Evolutionary conservation across 2,797 vertebrate genomes (phyloP).

Genomic region (Pampus argenteus): DNA sequence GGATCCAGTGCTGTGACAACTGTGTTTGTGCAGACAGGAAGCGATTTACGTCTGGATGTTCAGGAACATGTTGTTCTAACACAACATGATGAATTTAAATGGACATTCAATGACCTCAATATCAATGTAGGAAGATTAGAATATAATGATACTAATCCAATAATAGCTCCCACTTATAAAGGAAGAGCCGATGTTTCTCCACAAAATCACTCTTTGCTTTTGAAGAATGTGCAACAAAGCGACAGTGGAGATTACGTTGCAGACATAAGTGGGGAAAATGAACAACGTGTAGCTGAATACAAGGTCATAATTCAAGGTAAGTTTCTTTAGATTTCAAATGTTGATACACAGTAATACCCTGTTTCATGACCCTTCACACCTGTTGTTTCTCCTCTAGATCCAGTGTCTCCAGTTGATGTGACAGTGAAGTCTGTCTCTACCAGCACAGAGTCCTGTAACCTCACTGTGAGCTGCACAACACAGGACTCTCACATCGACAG

Average conservation of each 20-base stretch:
- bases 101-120: neutral
- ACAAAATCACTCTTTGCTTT: constrained; percentile 23
- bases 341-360: neutral
- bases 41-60: constrained; percentile 27
- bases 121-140: neutral
- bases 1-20: neutral
- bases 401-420: too few relatives aligned
- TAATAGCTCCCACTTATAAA: accelerated
- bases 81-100: accelerated
- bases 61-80: neutral
- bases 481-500: constrained; percentile 6
- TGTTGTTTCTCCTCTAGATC: too few relatives aligned
- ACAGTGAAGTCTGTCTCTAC: too few relatives aligned
- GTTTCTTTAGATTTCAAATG: constrained; percentile 5
- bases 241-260: constrained; percentile 50
- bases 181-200: neutral
- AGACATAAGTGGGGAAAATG: accelerated
- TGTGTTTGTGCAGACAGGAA: constrained; percentile 28
- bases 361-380: neutral
- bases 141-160: accelerated
- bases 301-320: constrained; percentile 53
- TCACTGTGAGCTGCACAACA: constrained; percentile 28
- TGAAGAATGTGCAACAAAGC: constrained; percentile 36
- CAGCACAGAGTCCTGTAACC: too few relatives aligned
- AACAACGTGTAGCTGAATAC: neutral